Conservation (phyloP, 1,140 invertebrate genomes). For the Eumeta japonica region DNA sequence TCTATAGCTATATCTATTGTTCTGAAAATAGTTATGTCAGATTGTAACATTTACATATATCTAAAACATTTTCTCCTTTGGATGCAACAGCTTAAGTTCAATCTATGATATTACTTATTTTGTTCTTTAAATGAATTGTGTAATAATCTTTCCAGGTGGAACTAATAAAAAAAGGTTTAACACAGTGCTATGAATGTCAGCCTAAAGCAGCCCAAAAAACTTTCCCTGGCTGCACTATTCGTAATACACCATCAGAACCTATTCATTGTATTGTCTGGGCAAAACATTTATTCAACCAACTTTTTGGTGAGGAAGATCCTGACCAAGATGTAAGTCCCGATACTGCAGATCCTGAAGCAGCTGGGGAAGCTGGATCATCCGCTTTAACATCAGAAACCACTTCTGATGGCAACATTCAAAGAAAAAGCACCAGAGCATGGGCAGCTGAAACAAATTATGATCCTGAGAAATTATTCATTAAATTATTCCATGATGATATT, state of each 20-base stretch:
- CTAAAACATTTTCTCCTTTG: no score
- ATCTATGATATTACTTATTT: no score
- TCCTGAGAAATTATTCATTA: constrained; percentile 77
- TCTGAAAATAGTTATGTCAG: no score
- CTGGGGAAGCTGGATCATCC: constrained; percentile 49
- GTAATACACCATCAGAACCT: constrained; percentile 98
- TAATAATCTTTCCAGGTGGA: constrained; percentile 67
- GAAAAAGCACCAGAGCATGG: constrained; percentile 89
- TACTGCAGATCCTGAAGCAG: constrained; percentile 86
- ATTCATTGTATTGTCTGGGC: constrained; percentile 99
- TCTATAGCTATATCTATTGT: no score
- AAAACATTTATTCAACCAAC: constrained; percentile 98
- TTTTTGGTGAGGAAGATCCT: constrained; percentile 94
- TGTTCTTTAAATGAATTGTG: no score
- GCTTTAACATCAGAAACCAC: constrained; percentile 37
- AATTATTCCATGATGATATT: constrained; percentile 95
- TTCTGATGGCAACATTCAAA: constrained; percentile 67
- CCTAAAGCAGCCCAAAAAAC: constrained; percentile 89
- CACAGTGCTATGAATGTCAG: constrained; percentile 96
- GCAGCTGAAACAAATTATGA: constrained; percentile 83
- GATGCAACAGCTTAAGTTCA: no score
- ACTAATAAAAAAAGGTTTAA: constrained; percentile 82
- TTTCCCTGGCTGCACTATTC: constrained; percentile 96
- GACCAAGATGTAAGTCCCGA: constrained; percentile 99
- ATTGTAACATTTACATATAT: no score